A percentile compares a stretch with the other conserved stretches of the same genome.
Conservation (phyloP, 2,888 invertebrate genomes). For the Loripinus fragilis region DNA sequence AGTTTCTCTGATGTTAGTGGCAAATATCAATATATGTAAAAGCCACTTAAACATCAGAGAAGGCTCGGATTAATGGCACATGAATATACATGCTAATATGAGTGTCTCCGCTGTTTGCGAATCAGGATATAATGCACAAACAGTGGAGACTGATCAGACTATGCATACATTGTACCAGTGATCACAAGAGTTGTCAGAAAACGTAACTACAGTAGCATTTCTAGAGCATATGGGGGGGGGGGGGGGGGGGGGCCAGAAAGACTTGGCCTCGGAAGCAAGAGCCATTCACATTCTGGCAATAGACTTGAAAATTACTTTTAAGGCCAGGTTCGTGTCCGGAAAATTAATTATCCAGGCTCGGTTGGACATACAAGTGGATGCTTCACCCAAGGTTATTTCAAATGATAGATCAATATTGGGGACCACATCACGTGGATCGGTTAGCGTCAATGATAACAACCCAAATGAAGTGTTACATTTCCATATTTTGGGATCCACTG, state of each 20-base stretch:
- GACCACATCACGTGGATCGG: conserved; percentile 25
- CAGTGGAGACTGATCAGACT: too few relatives aligned
- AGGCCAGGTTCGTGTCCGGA: conserved; percentile 10
- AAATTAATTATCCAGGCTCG: conserved; percentile 15
- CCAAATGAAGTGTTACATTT: conserved; percentile 14
- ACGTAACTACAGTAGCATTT: conserved; percentile 10
- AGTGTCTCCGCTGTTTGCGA: too few relatives aligned
- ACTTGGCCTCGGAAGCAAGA: conserved; percentile 1
- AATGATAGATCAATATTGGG: conserved; percentile 23
- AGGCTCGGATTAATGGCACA: too few relatives aligned
- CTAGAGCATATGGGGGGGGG: conserved; percentile 1
- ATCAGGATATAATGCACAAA: too few relatives aligned
- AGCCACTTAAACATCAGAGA: too few relatives aligned
- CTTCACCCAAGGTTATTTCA: conserved; percentile 19
- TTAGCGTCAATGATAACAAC: conserved; percentile 29
- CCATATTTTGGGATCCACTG: conserved; percentile 21
- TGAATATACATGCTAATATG: too few relatives aligned
- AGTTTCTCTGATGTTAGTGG: too few relatives aligned
- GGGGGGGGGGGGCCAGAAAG: not conserved
- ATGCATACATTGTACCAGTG: too few relatives aligned
- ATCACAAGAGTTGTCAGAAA: conserved; percentile 24
- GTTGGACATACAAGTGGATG: conserved; percentile 25
- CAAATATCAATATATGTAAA: too few relatives aligned
- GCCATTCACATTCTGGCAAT: conserved; percentile 1
- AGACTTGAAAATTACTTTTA: conserved; percentile 4